Conservation (phyloP, 2,113 vertebrate genomes). For the Percina caprodes region DNA sequence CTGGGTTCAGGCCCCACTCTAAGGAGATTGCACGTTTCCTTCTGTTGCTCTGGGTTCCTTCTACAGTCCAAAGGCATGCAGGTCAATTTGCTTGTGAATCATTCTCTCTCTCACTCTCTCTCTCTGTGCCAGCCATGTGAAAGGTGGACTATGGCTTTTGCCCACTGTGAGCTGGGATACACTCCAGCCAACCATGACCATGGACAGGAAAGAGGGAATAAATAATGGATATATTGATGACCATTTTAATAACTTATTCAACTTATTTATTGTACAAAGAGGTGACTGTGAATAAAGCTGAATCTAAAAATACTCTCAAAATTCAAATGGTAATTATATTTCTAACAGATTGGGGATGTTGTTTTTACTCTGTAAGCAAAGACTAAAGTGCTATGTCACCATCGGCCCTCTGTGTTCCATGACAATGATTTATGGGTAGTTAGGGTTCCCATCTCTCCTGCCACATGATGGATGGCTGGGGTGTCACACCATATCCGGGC, state of each 20-base stretch:
- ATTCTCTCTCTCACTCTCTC: too few relatives aligned
- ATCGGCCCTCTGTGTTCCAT: constrained; percentile 79
- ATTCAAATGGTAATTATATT: too few relatives aligned
- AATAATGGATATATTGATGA: constrained; percentile 1
- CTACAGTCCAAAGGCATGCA: too few relatives aligned
- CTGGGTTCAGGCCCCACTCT: too few relatives aligned
- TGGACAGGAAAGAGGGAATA: too few relatives aligned
- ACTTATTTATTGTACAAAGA: not conserved
- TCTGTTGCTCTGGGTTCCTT: too few relatives aligned
- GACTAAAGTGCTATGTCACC: constrained; percentile 60
- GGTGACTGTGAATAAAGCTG: not conserved
- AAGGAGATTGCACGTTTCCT: too few relatives aligned
- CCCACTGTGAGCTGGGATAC: not conserved
- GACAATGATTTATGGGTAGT: constrained; percentile 87
- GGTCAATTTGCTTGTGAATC: too few relatives aligned
- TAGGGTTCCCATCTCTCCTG: constrained; percentile 81
- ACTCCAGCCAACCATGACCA: not conserved
- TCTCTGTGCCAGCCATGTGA: too few relatives aligned
- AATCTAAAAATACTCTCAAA: too few relatives aligned
- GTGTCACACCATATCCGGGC: constrained; percentile 82
- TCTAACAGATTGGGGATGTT: too few relatives aligned
- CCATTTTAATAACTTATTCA: not conserved
- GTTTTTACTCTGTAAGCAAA: constrained; percentile 15
- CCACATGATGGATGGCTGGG: constrained; percentile 87
- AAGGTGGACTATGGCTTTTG: not conserved